Evolutionary conservation across 2,888 invertebrate species (phyloP).

Genomic region (Pseudococcus jackbeardsleyi): DNA sequence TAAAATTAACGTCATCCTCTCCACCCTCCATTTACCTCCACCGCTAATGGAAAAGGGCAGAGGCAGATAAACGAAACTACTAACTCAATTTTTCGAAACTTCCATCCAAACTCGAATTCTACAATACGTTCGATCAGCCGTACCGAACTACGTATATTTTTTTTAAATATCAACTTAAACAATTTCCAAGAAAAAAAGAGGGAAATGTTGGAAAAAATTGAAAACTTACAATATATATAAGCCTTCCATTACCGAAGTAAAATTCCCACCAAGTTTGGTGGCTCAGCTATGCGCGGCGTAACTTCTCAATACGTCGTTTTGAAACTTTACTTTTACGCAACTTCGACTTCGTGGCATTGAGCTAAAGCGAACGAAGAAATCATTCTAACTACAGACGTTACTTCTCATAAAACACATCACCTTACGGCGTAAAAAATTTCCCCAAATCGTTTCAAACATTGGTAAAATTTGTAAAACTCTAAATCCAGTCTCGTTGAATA

Average conservation of each 20-base stretch:
- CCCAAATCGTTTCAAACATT: neutral
- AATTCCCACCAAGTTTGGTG: neutral
- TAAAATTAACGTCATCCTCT: too few species aligned
- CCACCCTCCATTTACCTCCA: too few species aligned
- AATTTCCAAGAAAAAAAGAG: neutral
- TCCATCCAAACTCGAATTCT: neutral
- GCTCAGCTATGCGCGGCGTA: neutral
- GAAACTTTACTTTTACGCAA: constrained; percentile 2
- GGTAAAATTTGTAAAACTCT: neutral
- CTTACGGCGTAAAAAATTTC: constrained; percentile 9
- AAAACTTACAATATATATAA: neutral
- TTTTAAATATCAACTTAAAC: neutral
- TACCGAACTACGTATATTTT: neutral
- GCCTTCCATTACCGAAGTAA: constrained; percentile 2
- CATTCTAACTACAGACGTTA: neutral
- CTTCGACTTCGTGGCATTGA: neutral
- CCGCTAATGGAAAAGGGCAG: neutral
- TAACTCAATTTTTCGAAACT: neutral
- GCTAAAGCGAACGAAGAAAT: neutral
- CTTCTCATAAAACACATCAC: constrained; percentile 10
- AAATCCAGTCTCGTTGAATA: constrained; percentile 10
- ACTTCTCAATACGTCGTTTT: constrained; percentile 1
- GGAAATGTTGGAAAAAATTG: neutral
- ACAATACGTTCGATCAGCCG: neutral
- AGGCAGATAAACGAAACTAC: neutral